Evolutionary conservation across 2,797 vertebrate genomes (phyloP), one percentile per base, ranked within the genome.

Genomic region (Petrocephalus schoutedeni): DNA sequence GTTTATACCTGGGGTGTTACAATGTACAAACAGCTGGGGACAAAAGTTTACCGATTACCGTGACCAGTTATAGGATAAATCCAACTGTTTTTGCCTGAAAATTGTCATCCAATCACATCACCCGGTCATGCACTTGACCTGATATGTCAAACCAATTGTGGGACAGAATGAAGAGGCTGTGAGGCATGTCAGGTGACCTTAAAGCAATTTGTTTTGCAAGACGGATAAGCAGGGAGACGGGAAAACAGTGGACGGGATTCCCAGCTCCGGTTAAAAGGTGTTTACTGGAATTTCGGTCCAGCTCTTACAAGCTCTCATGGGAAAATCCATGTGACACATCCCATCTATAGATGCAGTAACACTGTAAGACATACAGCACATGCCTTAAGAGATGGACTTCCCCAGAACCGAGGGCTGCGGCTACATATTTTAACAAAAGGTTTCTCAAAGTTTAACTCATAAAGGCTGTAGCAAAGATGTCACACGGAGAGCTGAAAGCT

Each of bases 101-200:
- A 14, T 41, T 74, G 36, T 71, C 64, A 12, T 41, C 67, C 67
- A 80, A 21, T 80, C 71, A 77, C 71, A 77, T 45, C 36, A 80
- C 19, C 19, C 41, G 41, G 74, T 49, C 16, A 80, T 80, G 74
- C 41, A n/a, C 16, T 45, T 80, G 19, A 80, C 74, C 41, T 80
- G 74, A 80, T 80, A 80, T 80, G 74, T 80, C 74, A 80, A 80
- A 80, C 41, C 41, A n/a, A 80, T 80, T 80, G 74, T 80, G 41
- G 74, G 41, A 80, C 74, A 80, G 41, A 49, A 49, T 49, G 16
- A 80, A 21, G 74, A 80, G 14, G 67, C 41, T 80, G 41, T 80
- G 41, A 49, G 36, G 41, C 74, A 80, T 80, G 41, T 80, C 74
- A 80, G 41, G 74, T 80, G 41, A 80, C 74, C 74, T n/a, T 80